These are phyloP conservation scores for Amphilophus citrinellus DNA, from an alignment of 2,113 vertebrate species.

Conservation along the genomic window DNA sequence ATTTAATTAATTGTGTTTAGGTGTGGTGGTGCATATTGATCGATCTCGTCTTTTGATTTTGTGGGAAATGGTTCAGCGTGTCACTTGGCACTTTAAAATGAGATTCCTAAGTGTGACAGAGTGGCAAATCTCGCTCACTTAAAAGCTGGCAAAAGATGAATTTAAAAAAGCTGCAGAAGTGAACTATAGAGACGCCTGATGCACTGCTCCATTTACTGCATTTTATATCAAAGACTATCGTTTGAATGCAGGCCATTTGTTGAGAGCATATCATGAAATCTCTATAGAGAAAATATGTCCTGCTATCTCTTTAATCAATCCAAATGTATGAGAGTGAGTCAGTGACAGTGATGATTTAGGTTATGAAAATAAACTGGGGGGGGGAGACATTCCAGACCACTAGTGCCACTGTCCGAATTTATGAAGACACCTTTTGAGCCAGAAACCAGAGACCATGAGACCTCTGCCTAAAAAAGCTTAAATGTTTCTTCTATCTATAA, in stretches of 20 bases:
- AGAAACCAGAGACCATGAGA: slow-evolving; percentile 1
- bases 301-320: neutral
- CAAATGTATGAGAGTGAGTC: neutral
- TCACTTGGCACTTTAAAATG: slow-evolving; percentile 12
- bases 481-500: neutral
- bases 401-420: slow-evolving; percentile 22
- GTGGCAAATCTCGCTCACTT: slow-evolving; percentile 1
- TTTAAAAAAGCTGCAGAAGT: neutral
- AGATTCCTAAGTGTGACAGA: neutral
- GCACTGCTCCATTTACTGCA: slow-evolving; percentile 9
- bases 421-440: neutral
- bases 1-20: slow-evolving; percentile 57
- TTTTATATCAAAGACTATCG: neutral
- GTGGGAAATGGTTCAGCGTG: slow-evolving; percentile 3
- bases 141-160: slow-evolving; percentile 10
- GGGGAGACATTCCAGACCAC: slow-evolving; percentile 31
- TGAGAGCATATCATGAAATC: neutral
- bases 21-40: slow-evolving; percentile 26
- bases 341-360: slow-evolving; percentile 15
- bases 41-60: neutral
- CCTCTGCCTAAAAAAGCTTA: slow-evolving; percentile 8
- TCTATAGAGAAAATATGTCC: neutral
- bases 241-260: neutral
- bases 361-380: slow-evolving; percentile 54
- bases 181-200: neutral